Base-by-base conservation (phyloP, 2,888 invertebrate genomes). In the Cosmia pyralina region DNA sequence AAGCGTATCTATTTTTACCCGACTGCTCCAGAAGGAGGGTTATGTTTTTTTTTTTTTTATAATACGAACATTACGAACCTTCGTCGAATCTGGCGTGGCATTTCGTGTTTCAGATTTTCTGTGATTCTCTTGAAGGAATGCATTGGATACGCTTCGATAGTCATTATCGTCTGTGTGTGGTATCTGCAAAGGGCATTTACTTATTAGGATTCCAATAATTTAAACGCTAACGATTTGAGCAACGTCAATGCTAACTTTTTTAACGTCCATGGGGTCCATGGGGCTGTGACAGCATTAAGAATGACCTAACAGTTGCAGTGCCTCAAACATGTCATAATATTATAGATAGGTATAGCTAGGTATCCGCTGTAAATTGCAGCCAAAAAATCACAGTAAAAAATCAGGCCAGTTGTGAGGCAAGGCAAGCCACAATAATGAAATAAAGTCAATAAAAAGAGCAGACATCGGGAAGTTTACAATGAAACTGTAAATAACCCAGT, bases 61-160 rank as follows among this genome's bases (percentile, higher is more conserved):
- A n/a, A 6, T 70, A 69, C 17, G 19, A 50, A 64, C 7, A 8
- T 22, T 46, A 79, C 64, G 22, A 79, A 95, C 96, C 95, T 94
- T 95, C 64, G 91, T 89, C 44, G 95, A 95, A 84, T 95, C 95
- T 74, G 95, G 96, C 55, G 95, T 94, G 80, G 91, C 94, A 92
- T 93, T 94, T 87, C 95, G 92, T 63, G 92, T 91, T 72, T 94
- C 95, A 7, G 91, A 85, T 87, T 93, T 94, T 84, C 91, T 93
- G 87, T 94, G 94, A 87, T 91, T 95, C 83, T 96, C 96, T 87
- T 93, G 94, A 60, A 96, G 90, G 86, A 96, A 96, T 77, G 95
- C 95, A 89, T 95, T 95, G 69, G 96, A 95, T 64, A 96, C 90
- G 41, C 91, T 92, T 92, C 94, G 93, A 87, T 93, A 96, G 85